These are phyloP conservation scores for Agrochola lota DNA, from an alignment of 2,888 invertebrate species.

Conservation along the genomic window DNA sequence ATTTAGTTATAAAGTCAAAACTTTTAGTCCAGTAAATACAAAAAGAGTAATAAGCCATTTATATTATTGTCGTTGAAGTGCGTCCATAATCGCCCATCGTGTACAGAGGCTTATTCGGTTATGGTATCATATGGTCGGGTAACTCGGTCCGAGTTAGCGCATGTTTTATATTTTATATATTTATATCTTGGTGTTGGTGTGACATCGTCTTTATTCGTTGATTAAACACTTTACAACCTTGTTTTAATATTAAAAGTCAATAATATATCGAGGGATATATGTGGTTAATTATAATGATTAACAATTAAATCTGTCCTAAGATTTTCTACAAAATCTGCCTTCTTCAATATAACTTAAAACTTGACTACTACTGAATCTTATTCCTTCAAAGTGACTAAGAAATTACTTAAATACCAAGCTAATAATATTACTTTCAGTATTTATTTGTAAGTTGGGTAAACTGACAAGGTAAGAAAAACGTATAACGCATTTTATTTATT, in stretches of 20 bases:
- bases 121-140: conserved; percentile 69
- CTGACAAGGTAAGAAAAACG: conserved; percentile 46
- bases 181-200: conserved; percentile 86
- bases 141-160: conserved; percentile 70
- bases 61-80: neutral
- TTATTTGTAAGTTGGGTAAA: conserved; percentile 60
- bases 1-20: neutral
- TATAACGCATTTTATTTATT: conserved; percentile 20
- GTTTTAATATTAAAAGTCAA: conserved; percentile 43
- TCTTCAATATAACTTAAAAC: conserved; percentile 12
- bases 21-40: neutral
- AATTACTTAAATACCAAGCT: conserved; percentile 34
- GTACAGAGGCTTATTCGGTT: conserved; percentile 70
- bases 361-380: conserved; percentile 23
- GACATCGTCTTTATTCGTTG: conserved; percentile 81
- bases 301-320: conserved; percentile 25
- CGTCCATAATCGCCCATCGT: conserved; percentile 31
- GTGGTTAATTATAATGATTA: conserved; percentile 40
- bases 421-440: conserved; percentile 51
- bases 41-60: neutral
- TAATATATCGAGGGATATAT: conserved; percentile 45
- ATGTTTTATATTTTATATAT: conserved; percentile 74
- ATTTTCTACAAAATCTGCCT: conserved; percentile 22
- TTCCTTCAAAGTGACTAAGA: conserved; percentile 47
- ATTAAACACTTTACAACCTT: conserved; percentile 72